phyloP scores from a whole-genome alignment of 2,888 invertebrate species.

The Baccha elongata region DNA sequence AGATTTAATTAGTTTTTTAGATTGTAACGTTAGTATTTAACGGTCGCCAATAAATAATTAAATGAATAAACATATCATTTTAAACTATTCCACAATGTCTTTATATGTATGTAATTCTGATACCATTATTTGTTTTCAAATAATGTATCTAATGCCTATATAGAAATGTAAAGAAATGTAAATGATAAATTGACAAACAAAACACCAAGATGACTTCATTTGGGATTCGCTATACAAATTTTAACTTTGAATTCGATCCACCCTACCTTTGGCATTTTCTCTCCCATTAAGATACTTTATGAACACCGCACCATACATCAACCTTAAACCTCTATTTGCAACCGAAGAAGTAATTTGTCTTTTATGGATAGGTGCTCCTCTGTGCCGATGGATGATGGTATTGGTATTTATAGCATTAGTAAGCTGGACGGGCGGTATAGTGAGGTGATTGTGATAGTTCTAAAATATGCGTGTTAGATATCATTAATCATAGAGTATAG shows the following conservation, averaged over 20 bases:
- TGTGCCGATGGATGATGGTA: constrained; percentile 10
- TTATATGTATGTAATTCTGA: too few relatives aligned
- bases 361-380: constrained; percentile 67
- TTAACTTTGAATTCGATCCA: constrained; percentile 52
- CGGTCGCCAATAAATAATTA: too few relatives aligned
- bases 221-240: constrained; percentile 58
- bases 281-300: constrained; percentile 11
- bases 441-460: constrained; percentile 1
- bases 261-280: constrained; percentile 6
- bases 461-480: constrained; percentile 71
- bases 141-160: too few relatives aligned
- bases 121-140: too few relatives aligned
- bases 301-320: constrained; percentile 29
- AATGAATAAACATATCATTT: too few relatives aligned
- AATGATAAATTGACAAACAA: constrained; percentile 63
- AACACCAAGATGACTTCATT: constrained; percentile 65
- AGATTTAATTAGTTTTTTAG: too few relatives aligned
- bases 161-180: neutral
- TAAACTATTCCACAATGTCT: too few relatives aligned
- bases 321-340: constrained; percentile 46
- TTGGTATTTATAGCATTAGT: too few relatives aligned
- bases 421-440: too few relatives aligned
- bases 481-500: constrained; percentile 68
- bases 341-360: constrained; percentile 72
- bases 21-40: too few relatives aligned